phyloP scores from a whole-genome alignment of 2,797 vertebrate genomes.

The Florisuga fusca region DNA sequence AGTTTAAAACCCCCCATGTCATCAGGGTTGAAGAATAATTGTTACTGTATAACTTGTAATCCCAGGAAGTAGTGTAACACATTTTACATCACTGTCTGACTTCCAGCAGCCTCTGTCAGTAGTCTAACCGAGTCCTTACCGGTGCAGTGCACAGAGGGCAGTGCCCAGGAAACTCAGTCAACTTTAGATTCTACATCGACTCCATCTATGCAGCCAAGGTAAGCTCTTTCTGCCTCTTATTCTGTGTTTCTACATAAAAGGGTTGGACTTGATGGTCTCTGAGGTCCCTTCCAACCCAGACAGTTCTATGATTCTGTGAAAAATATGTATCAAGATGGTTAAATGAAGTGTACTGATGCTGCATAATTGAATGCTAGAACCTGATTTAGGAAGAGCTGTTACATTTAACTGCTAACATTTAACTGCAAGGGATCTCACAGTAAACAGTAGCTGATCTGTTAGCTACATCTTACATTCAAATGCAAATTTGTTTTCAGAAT shows the following conservation, averaged over 20 bases:
- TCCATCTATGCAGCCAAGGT: constrained; percentile 81
- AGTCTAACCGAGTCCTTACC: constrained; percentile 83
- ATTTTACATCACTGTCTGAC: constrained; percentile 20
- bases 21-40: not conserved
- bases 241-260: not conserved
- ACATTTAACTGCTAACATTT: not conserved
- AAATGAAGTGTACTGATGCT: not conserved
- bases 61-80: not conserved
- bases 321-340: not conserved
- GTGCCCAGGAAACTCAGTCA: constrained; percentile 71
- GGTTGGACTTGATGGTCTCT: no score
- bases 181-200: constrained; percentile 73
- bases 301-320: no score
- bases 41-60: not conserved
- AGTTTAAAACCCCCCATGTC: not conserved
- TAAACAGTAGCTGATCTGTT: constrained; percentile 3
- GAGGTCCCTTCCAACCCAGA: no score
- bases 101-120: constrained; percentile 81
- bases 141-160: constrained; percentile 79
- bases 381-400: not conserved
- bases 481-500: constrained; percentile 44
- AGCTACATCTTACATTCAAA: constrained; percentile 29
- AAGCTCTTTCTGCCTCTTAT: not conserved
- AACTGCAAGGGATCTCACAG: not conserved
- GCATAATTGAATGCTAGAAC: not conserved